phyloP scores from a whole-genome alignment of 2,113 vertebrate species.

The Genyomyrus donnyi region DNA sequence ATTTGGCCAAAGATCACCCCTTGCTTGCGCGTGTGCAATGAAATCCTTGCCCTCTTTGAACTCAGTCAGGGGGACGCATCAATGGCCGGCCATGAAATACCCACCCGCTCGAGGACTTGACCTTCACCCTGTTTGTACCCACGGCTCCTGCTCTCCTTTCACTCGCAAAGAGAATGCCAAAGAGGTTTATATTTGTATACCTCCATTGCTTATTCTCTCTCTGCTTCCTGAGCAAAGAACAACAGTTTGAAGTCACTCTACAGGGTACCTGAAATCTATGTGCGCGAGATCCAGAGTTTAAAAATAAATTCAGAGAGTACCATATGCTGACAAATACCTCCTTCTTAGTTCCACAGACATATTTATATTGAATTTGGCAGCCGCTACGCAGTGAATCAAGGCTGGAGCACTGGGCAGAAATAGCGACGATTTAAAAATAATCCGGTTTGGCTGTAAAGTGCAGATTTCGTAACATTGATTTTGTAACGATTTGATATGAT shows the following conservation, averaged over 20 bases:
- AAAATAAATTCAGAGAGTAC: background rate
- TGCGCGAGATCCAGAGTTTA: background rate
- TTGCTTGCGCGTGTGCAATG: slow-evolving; percentile 36
- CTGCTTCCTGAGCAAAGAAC: background rate
- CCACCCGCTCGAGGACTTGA: slow-evolving; percentile 25
- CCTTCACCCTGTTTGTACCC: slow-evolving; percentile 4
- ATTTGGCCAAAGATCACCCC: slow-evolving; percentile 52
- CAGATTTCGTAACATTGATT: background rate
- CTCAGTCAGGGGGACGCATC: slow-evolving; percentile 29
- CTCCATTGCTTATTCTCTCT: slow-evolving; percentile 1
- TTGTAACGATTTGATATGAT: background rate
- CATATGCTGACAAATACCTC: background rate
- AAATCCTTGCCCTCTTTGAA: slow-evolving; percentile 47
- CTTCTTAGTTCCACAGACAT: background rate
- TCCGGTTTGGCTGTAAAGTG: background rate
- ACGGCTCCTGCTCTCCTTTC: background rate
- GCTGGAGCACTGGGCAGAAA: background rate
- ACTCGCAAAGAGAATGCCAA: slow-evolving; percentile 11
- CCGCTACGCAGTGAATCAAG: background rate
- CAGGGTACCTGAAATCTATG: background rate
- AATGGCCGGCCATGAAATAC: slow-evolving; percentile 50
- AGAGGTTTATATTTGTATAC: background rate
- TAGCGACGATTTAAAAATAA: background rate
- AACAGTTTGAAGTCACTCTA: background rate
- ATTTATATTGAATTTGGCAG: background rate